A percentile compares a stretch with the other conserved stretches of the same genome.
These are phyloP conservation scores for Pelusios castaneus DNA, from an alignment of 2,113 vertebrate genomes.

Conservation along the genomic window DNA sequence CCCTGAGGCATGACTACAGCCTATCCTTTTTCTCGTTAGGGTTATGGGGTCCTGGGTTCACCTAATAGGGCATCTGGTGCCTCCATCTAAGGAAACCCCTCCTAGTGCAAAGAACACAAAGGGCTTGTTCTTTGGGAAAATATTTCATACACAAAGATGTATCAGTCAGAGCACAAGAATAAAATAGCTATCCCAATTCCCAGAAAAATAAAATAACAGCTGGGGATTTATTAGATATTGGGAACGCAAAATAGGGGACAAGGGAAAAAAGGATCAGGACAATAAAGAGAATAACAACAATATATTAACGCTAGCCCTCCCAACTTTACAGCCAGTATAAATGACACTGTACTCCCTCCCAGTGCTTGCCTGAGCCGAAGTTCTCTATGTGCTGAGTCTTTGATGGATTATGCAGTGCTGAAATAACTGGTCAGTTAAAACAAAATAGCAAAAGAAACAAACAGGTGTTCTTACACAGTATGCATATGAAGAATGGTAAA, in stretches of 20 bases:
- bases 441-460: too few relatives aligned
- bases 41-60: background rate
- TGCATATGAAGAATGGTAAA: background rate
- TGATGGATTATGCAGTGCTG: background rate
- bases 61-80: background rate
- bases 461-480: background rate
- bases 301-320: background rate
- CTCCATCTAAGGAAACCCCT: background rate
- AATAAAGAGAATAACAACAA: background rate
- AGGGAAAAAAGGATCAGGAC: background rate
- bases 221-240: background rate
- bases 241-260: background rate
- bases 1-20: background rate
- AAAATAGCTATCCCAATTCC: background rate
- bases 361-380: background rate
- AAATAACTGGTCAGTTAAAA: background rate
- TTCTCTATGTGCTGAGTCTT: background rate
- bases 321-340: background rate
- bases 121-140: background rate
- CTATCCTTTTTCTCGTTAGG: background rate
- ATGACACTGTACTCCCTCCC: background rate
- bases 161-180: background rate
- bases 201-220: background rate
- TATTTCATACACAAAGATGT: background rate
- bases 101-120: background rate